Percentiles rank a stretch among this genome's conserved stretches.
Conservation (phyloP, 2,888 invertebrate species). For the Merodon equestris region DNA sequence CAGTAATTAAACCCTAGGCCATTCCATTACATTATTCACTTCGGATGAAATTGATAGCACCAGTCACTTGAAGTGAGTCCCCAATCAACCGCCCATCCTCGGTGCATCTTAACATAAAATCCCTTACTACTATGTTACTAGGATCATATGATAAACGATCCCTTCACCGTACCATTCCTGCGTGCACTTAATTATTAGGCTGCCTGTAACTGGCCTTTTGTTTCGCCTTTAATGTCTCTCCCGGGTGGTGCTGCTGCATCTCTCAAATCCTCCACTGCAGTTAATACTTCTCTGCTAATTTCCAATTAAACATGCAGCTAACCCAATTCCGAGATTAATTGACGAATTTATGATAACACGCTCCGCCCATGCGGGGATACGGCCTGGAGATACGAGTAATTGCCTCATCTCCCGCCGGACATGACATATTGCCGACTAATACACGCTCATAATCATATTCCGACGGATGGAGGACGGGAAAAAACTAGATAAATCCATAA, state of each 20-base stretch:
- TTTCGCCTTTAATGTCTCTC: neutral
- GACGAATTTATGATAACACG: conserved; percentile 27
- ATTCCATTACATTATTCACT: no score
- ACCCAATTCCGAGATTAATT: neutral
- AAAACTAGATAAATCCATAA: neutral
- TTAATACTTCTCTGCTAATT: neutral
- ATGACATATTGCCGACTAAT: neutral
- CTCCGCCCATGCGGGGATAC: no score
- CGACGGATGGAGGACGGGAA: conserved; percentile 1
- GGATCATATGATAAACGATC: no score
- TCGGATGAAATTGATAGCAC: no score
- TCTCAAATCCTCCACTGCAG: neutral
- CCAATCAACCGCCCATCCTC: no score
- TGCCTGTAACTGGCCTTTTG: neutral
- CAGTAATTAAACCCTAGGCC: no score
- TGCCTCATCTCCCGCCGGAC: conserved; percentile 32
- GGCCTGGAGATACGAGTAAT: conserved; percentile 9
- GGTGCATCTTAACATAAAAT: no score
- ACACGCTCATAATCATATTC: neutral
- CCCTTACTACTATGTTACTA: no score
- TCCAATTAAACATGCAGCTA: neutral
- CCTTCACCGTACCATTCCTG: no score
- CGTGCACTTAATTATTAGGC: no score
- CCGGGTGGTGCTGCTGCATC: neutral
- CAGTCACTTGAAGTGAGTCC: no score